These are phyloP conservation scores for Deilephila elpenor DNA, from an alignment of 2,888 invertebrate species.

Conservation along the genomic window DNA sequence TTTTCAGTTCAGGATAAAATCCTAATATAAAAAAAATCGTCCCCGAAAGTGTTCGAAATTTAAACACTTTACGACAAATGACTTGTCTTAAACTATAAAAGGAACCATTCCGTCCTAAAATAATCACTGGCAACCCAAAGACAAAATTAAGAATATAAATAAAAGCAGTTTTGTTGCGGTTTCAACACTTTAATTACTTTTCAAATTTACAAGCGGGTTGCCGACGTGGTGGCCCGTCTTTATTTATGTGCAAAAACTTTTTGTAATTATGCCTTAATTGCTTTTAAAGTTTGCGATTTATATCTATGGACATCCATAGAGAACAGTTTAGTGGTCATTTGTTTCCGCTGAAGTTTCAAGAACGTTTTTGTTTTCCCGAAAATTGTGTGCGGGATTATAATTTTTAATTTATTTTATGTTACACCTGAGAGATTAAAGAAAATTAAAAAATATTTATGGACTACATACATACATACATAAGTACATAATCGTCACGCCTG, in stretches of 20 bases:
- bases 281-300: conserved; percentile 21
- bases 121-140: conserved; percentile 5
- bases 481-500: too few species aligned
- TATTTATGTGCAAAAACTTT: conserved; percentile 19
- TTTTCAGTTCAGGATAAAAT: too few species aligned
- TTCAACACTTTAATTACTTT: conserved; percentile 46
- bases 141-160: conserved; percentile 40
- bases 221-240: conserved; percentile 16
- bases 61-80: too few species aligned
- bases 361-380: not conserved
- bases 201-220: conserved; percentile 14
- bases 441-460: too few species aligned
- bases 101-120: not conserved
- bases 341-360: not conserved
- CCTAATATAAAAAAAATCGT: too few species aligned
- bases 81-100: not conserved
- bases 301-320: conserved; percentile 6
- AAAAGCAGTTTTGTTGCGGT: conserved; percentile 38
- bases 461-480: too few species aligned
- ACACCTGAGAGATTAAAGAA: too few species aligned
- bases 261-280: conserved; percentile 19
- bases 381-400: too few species aligned
- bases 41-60: too few species aligned
- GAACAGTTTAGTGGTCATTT: not conserved
- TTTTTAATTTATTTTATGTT: too few species aligned